Evolutionary conservation across 1,140 invertebrate genomes (phyloP).

Genomic region (Zaprionus africanus): DNA sequence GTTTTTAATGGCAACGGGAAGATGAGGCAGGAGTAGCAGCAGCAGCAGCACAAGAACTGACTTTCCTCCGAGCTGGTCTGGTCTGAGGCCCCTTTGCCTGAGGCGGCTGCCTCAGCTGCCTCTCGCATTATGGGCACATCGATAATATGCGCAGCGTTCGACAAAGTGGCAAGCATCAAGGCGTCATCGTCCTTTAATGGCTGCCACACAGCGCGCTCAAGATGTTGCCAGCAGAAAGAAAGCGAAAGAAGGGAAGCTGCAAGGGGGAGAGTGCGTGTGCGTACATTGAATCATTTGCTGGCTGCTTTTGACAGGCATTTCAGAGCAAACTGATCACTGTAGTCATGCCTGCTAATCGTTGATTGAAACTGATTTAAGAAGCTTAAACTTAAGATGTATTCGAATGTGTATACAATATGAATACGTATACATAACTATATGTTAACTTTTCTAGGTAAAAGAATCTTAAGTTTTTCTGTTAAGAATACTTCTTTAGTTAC

Average conservation of each 20-base stretch:
- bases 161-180: slow-evolving; percentile 43
- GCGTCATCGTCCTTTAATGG: slow-evolving; percentile 45
- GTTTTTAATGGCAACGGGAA: slow-evolving; percentile 59
- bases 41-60: slow-evolving; percentile 22
- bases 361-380: not conserved
- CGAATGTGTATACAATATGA: no score
- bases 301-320: not conserved
- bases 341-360: not conserved
- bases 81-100: not conserved
- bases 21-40: not conserved
- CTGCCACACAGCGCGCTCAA: slow-evolving; percentile 44
- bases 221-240: slow-evolving; percentile 33
- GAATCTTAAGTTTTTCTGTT: no score
- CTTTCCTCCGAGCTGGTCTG: not conserved
- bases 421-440: no score
- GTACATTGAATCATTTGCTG: not conserved
- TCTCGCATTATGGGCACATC: slow-evolving; percentile 43
- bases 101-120: slow-evolving; percentile 5
- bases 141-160: slow-evolving; percentile 41
- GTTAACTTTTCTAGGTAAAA: no score
- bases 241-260: no score
- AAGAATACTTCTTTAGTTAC: no score
- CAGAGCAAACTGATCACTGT: not conserved
- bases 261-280: not conserved
- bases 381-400: not conserved